Base-by-base conservation (phyloP, 2,888 invertebrate species). In the Lydus trimaculatus region DNA sequence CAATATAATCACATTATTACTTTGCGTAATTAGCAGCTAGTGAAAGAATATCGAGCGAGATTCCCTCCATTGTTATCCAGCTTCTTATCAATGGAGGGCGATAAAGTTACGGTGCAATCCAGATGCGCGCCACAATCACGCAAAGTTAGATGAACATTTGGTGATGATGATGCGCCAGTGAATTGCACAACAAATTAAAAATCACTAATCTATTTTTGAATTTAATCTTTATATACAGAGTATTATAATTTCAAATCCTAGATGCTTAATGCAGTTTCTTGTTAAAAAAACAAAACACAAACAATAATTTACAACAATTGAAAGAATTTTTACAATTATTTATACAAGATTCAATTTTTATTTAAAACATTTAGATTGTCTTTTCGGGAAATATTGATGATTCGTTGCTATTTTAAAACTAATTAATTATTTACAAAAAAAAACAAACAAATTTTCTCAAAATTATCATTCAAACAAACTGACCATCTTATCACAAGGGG, bases 261-360 rank as follows among this genome's bases (percentile, higher is more conserved):
- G 77, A 80, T 82, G 84, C 84, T 79, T 79, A 80, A 83, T 84
- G 84, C 83, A 84, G 82, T 83, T 80, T 75, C 5, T 7, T 36
- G 3, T 43, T 43, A 5, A 75, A 78, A 79, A 80, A 25, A 13
- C 62, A 72, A 76, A 70, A 74, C 71, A 72, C 65, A 76, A 73
- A 67, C 66, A 71, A 64, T 69, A 64, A 72, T 75, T 72, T 67
- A 69, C 56, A 66, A 73, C 73, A 75, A 73, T 67, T 71, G 66
- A 72, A 72, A 72, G 72, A 69, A 71, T 66, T 71, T 70, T 67
- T 64, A 56, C 70, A 71, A 59, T 75, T 75, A 74, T 66, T 69
- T 70, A 75, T 73, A 56, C 56, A 56, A 25, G 11, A n/a, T 39
- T 39, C n/a, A n/a, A n/a, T 20, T 66, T 65, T 39, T 4, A 20